A percentile compares a stretch with the other conserved stretches of the same genome.
phyloP scores from a whole-genome alignment of 2,888 invertebrate genomes.

The Branchipolynoe longqiensis region DNA sequence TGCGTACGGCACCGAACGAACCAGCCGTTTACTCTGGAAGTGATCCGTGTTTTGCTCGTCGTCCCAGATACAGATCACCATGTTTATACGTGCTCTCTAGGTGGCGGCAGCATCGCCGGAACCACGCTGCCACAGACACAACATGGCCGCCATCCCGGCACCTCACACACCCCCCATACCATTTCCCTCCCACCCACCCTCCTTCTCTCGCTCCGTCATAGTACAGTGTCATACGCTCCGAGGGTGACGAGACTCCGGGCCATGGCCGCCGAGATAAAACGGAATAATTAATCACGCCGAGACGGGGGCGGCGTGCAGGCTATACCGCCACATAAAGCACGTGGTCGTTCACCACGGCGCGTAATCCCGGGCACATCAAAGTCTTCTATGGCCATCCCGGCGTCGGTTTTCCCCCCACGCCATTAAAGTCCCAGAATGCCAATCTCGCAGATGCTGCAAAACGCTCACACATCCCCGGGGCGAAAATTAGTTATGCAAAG shows the following conservation, averaged over 20 bases:
- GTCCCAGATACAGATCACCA: conserved; percentile 3
- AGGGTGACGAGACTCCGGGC: too few species aligned
- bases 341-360: too few species aligned
- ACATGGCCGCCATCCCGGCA: conserved; percentile 9
- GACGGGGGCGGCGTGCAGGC: too few species aligned
- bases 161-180: not conserved
- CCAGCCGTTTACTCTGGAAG: not conserved
- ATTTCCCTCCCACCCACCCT: not conserved
- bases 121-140: conserved; percentile 38
- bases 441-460: not conserved
- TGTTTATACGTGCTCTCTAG: conserved; percentile 29
- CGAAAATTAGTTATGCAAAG: not conserved
- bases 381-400: too few species aligned
- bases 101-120: not conserved
- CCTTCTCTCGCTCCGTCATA: too few species aligned
- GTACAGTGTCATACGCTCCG: too few species aligned
- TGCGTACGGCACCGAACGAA: too few species aligned
- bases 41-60: conserved; percentile 49
- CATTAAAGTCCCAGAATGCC: not conserved
- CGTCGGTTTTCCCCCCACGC: not conserved
- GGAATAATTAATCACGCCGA: too few species aligned
- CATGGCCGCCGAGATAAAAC: too few species aligned
- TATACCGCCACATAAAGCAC: too few species aligned
- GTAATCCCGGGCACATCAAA: too few species aligned
- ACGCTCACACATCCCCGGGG: not conserved